Percentiles rank a stretch among this genome's conserved stretches.
Conservation (phyloP, 2,888 invertebrate genomes). For the Piscicola geometra region DNA sequence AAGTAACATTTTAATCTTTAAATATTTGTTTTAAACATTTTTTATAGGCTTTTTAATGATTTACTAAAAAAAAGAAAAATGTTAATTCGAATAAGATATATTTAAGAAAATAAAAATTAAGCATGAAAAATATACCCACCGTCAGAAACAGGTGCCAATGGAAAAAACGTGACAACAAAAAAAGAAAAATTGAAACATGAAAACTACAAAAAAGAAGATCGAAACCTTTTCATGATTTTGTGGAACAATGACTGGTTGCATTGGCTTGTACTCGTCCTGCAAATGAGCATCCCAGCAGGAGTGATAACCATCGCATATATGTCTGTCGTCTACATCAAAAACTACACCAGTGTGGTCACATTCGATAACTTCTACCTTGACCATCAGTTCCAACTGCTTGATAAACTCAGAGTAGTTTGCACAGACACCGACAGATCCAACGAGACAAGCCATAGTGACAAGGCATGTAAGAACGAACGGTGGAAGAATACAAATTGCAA, state of each 20-base stretch:
- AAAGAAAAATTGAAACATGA: too few relatives aligned
- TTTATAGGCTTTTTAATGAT: too few relatives aligned
- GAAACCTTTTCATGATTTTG: not conserved
- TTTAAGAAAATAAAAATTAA: too few relatives aligned
- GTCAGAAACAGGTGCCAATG: too few relatives aligned
- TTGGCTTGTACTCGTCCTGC: not conserved
- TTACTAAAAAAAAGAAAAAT: too few relatives aligned
- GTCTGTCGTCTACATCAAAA: conserved; percentile 42
- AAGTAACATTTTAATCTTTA: too few relatives aligned
- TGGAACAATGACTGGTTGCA: not conserved
- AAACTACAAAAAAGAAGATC: too few relatives aligned
- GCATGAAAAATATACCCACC: too few relatives aligned
- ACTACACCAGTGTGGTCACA: conserved; percentile 47
- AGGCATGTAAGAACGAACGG: not conserved
- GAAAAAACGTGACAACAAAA: too few relatives aligned
- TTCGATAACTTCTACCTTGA: conserved; percentile 50
- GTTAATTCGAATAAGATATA: too few relatives aligned
- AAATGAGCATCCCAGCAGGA: conserved; percentile 37
- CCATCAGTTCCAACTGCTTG: conserved; percentile 44
- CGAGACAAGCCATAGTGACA: not conserved
- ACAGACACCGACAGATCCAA: not conserved
- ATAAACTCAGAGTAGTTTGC: conserved; percentile 39
- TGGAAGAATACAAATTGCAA: not conserved
- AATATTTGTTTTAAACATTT: too few relatives aligned
- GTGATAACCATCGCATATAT: conserved; percentile 41